Conservation (phyloP, 2,797 vertebrate species). For the Chelidonichthys spinosus region DNA sequence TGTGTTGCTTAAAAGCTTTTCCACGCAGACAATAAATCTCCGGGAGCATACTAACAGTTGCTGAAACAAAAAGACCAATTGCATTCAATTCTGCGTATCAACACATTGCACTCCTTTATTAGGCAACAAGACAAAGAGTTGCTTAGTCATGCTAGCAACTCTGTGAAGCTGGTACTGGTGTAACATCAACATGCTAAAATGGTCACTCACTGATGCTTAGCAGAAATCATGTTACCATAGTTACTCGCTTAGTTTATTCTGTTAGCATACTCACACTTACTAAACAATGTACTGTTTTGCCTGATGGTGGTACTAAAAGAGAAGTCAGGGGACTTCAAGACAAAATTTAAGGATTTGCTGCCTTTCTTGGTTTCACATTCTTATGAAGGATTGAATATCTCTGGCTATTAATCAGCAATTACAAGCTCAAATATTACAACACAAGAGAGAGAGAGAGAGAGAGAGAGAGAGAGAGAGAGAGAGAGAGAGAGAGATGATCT, state of each 20-base stretch:
- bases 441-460: conserved; percentile 4
- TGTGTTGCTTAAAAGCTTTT: not conserved
- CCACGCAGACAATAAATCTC: not conserved
- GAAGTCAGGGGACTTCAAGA: no score
- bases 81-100: not conserved
- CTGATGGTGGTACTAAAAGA: no score
- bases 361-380: not conserved
- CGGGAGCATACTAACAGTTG: not conserved
- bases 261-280: no score
- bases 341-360: not conserved
- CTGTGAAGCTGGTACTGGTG: no score
- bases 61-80: no score
- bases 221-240: no score
- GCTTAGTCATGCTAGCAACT: no score
- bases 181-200: no score
- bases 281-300: no score
- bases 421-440: not conserved
- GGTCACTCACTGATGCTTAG: no score
- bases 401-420: not conserved
- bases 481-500: conserved; percentile 40
- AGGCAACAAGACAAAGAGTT: not conserved
- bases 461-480: not conserved
- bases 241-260: no score
- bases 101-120: not conserved
- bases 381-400: not conserved